Evolutionary conservation across 2,888 invertebrate species (phyloP), one percentile per base, ranked within the genome.

Genomic region (Brenthis ino): DNA sequence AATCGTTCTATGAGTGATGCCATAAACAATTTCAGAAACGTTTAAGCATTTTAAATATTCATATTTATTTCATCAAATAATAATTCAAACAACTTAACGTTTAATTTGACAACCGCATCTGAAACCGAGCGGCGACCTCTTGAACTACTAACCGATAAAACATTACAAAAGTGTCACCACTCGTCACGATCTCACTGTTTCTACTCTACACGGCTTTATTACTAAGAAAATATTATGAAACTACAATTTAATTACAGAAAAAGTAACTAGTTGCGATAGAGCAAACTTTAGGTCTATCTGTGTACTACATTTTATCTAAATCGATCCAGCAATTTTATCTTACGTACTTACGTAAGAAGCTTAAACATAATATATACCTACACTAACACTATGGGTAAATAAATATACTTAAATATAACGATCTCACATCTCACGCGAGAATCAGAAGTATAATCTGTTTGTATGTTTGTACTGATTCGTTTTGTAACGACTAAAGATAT

Each of bases 121-220:
- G 33, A 37, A 55, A 43, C 33, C 58, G 28, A 33, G 43, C 33
- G 33, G 51, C 65, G 69, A 66, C 68, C 69, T 74, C 75, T 75
- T 77, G 76, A 77, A 80, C 78, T 78, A 77, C 72, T 78, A 77
- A 81, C 79, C 79, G 77, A 76, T 76, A 83, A 70, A 82, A 69
- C 77, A 78, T 77, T 77, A 82, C 82, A 83, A 84, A 85, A 82
- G 78, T 80, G 76, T 79, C 77, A 71, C 72, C 68, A 81, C 85
- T 87, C 66, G 82, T 87, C 88, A 88, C 87, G 87, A 88, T 50
- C 77, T 65, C 79, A 81, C 80, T 11, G 11, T 43, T 79, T 79
- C n/a, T 50, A 60, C n/a, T 75, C 80, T 78, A 80, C 77, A 67
- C 66, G 16, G 53, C 57, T 33, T 53, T 43, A 20, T 54, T 20